Evolutionary conservation across 2,888 invertebrate genomes (phyloP).

Genomic region (Hermaeophaga mercurialis): DNA sequence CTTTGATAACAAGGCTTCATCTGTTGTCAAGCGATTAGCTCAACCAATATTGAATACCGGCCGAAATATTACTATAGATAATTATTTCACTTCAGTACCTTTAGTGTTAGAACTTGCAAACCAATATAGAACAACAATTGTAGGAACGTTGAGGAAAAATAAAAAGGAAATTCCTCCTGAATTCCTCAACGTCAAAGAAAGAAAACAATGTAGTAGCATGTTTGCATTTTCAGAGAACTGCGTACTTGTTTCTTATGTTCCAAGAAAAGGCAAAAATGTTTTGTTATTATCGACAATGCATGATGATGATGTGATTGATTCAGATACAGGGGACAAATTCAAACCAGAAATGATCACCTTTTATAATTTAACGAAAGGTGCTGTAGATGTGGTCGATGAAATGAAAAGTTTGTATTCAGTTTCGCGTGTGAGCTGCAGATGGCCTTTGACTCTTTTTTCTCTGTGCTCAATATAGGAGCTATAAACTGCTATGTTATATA

Average conservation of each 20-base stretch:
- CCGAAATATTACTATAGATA: constrained; percentile 5
- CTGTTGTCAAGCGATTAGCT: constrained; percentile 29
- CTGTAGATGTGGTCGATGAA: not conserved
- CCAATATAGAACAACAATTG: not conserved
- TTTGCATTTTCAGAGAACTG: constrained; percentile 2
- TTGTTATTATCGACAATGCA: constrained; percentile 3
- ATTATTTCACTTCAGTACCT: constrained; percentile 6
- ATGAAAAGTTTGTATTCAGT: not conserved
- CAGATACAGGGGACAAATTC: not conserved
- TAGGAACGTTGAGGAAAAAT: not conserved
- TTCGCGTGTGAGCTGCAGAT: constrained; percentile 6
- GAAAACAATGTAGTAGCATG: not conserved
- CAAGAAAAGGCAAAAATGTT: constrained; percentile 1
- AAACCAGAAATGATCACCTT: constrained; percentile 5
- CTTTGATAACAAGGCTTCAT: constrained; percentile 26
- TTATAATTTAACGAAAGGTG: constrained; percentile 5
- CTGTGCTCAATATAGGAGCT: constrained; percentile 6
- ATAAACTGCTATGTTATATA: not conserved
- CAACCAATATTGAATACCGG: not conserved
- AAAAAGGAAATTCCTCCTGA: constrained; percentile 3
- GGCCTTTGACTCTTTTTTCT: constrained; percentile 11
- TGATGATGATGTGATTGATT: constrained; percentile 3
- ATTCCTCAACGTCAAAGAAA: not conserved
- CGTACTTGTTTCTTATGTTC: not conserved
- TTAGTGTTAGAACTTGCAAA: not conserved